Evolutionary conservation across 2,888 invertebrate species (phyloP).

Genomic region (Troides aeacus): DNA sequence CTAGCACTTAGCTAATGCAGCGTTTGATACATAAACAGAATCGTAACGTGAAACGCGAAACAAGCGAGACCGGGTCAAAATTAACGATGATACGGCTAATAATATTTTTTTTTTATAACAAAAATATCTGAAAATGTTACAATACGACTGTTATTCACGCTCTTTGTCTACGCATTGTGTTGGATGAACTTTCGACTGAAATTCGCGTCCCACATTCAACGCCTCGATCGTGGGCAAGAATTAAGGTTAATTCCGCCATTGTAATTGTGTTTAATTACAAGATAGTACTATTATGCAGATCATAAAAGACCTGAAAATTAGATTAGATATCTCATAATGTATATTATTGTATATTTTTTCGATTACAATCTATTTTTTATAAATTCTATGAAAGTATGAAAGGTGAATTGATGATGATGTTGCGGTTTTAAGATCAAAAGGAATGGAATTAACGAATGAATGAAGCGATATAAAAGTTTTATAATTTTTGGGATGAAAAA

Average conservation of each 20-base stretch:
- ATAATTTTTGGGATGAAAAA: too few species aligned
- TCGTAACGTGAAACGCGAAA: too few species aligned
- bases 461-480: too few species aligned
- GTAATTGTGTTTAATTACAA: conserved; percentile 32
- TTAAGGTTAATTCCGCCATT: conserved; percentile 38
- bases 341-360: background rate
- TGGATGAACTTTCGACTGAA: conserved; percentile 32
- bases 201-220: conserved; percentile 36
- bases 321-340: background rate
- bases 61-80: background rate
- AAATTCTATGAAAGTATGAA: too few species aligned
- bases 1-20: too few species aligned
- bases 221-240: conserved; percentile 31
- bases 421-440: too few species aligned
- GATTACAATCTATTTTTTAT: too few species aligned
- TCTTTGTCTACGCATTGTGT: conserved; percentile 6
- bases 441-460: too few species aligned
- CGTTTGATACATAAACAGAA: too few species aligned
- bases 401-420: too few species aligned
- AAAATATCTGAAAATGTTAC: background rate
- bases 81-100: background rate
- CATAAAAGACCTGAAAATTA: conserved; percentile 15
- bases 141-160: background rate
- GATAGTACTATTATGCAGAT: conserved; percentile 4
- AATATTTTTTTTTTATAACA: background rate